Evolutionary conservation across 2,888 invertebrate species (phyloP), one percentile per base, ranked within the genome.

Genomic region (Polydrusus pterygomalis): DNA sequence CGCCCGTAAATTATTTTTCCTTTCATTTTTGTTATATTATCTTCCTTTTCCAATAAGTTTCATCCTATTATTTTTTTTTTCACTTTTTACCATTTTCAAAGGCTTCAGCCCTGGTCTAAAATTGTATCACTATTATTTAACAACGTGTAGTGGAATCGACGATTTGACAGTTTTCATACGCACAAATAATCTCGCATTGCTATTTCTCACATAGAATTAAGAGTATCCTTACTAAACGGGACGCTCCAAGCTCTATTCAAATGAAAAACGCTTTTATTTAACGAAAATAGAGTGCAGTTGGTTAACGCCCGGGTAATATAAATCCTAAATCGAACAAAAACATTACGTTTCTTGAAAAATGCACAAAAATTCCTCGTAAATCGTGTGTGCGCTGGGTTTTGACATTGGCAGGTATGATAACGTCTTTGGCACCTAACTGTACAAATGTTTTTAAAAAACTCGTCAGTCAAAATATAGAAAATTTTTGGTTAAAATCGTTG

Each of bases 361-460:
- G 74, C 74, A 74, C 69, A 74, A 74, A 69, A 74, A 74, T 70
- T 69, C 74, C 70, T 74, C 70, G 74, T 74, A 74, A 60, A 64
- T 74, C 49, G 74, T 70, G 51, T 30, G 30, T 45, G 13, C 63
- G 63, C 45, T 25, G 47, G 45, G 25, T 63, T 45, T 45, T 63
- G 20, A 25, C 9, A 40, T 15, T 17, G 38, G 15, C 38, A 15
- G 58, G 38, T 60, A 60, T 34, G 56, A 34, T 18, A 17, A 60
- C 58, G 17, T 38, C 9, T 18, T 60, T 38, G 58, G 58, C 58
- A 38, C 18, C 38, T 34, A 34, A 34, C 10, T 34, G 10, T 34
- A 34, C 9, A 34, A 3, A n/a, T n/a, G n/a, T n/a, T n/a, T n/a
- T n/a, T n/a, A n/a, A n/a, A n/a, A n/a, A n/a, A n/a, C n/a, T n/a